Conservation (phyloP, 2,797 vertebrate genomes). For the Paramormyrops hopkinsi region DNA sequence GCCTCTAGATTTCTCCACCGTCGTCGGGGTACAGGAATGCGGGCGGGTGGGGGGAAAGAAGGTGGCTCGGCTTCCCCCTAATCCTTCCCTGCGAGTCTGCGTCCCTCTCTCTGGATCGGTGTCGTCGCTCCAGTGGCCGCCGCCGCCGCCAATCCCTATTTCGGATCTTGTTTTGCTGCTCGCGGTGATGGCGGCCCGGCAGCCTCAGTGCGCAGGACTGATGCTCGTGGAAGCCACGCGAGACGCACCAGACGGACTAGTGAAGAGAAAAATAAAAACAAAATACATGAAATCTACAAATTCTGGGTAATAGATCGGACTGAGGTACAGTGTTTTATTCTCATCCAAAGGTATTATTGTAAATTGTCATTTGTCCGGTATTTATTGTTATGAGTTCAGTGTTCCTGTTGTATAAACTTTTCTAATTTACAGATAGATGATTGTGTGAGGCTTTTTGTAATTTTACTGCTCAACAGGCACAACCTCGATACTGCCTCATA, state of each 20-base stretch:
- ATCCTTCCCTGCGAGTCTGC: constrained; percentile 56
- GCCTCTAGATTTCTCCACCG: constrained; percentile 52
- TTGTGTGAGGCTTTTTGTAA: background rate
- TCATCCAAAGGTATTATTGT: background rate
- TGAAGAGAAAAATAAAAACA: background rate
- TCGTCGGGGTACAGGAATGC: constrained; percentile 53
- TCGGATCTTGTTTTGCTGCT: constrained; percentile 34
- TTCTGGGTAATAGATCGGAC: background rate
- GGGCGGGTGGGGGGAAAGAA: constrained; percentile 32
- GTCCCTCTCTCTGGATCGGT: constrained; percentile 57
- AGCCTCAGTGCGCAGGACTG: constrained; percentile 65
- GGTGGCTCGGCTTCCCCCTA: constrained; percentile 43
- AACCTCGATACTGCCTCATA: background rate
- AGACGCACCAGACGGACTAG: background rate
- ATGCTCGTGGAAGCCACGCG: constrained; percentile 5
- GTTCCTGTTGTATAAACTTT: background rate
- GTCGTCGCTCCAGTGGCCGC: constrained; percentile 66
- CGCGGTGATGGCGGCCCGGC: constrained; percentile 77
- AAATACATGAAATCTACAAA: background rate
- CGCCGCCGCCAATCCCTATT: constrained; percentile 48
- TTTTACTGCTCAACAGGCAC: background rate
- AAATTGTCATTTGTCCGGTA: background rate
- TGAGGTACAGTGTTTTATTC: background rate
- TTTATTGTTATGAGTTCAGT: background rate
- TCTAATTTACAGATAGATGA: background rate